Base-by-base conservation (phyloP, 2,888 invertebrate species). In the Limnephilus auricula region DNA sequence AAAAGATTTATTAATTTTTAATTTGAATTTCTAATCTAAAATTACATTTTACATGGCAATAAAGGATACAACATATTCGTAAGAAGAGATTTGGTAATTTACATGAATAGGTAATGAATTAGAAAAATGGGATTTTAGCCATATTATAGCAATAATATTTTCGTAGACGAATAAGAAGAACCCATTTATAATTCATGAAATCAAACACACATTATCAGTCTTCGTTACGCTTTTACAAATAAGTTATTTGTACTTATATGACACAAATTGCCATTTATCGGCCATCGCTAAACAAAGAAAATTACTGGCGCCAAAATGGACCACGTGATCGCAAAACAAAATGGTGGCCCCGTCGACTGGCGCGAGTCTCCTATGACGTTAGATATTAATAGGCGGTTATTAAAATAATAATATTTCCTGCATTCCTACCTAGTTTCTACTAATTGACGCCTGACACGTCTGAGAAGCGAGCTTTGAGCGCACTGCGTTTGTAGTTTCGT, bases 361-460 rank as follows among this genome's bases (percentile, higher is more conserved):
- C 32, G 82, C 82, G 34, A 82, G 82, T 32, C 82, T 34, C 32
- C 34, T 18, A 15, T 82, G 34, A 25, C 13, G 80, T 13, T 80
- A 31, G 80, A 80, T 82, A 82, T n/a, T 65, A 65, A 65, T 65
- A 65, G 65, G 65, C 9, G 0, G 82, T 82, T 82, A 82, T 82
- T 25, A 82, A 25, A 82, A 34, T 82, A 82, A 82, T 65, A 65
- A 25, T 65, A 65, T 32, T 32, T 82, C 15, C 82, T 82, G 82
- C 82, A 82, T 82, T 34, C 34, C 82, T 82, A 25, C 65, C n/a
- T 65, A 25, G 82, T 82, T 82, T 82, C 34, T 34, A 82, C 37
- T 82, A 82, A 82, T 82, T 82, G 82, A 82, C 82, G 82, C 25
- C 82, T 82, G 82, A 82, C 82, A 82, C 1, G 34, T 34, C 82